Evolutionary conservation across 2,113 vertebrate species (phyloP).

Genomic region (Pseudopodoces humilis): DNA sequence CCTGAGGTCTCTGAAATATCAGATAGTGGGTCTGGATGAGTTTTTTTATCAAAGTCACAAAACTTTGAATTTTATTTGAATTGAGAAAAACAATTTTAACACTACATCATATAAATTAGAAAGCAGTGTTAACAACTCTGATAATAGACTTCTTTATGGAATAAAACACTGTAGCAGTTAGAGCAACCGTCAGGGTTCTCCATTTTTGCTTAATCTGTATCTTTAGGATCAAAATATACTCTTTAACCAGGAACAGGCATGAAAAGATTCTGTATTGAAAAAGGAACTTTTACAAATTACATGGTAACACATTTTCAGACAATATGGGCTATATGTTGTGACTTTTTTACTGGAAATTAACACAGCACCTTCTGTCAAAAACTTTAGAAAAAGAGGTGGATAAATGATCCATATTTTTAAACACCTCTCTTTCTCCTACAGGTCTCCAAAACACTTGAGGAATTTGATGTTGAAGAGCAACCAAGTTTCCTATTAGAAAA

Average conservation of each 20-base stretch:
- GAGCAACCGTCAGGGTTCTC: neutral
- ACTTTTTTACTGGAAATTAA: neutral
- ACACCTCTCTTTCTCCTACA: constrained; percentile 32
- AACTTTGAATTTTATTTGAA: too few species aligned
- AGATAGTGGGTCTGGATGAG: neutral
- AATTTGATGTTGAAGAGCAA: constrained; percentile 92
- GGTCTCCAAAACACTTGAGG: constrained; percentile 89
- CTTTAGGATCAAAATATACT: neutral
- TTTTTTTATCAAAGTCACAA: neutral
- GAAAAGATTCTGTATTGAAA: neutral
- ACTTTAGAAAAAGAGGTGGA: neutral
- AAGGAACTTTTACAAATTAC: neutral
- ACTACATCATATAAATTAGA: neutral
- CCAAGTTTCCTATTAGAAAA: constrained; percentile 79
- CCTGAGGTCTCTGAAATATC: neutral
- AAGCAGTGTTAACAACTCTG: neutral
- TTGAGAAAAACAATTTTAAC: neutral
- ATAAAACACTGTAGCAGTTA: neutral
- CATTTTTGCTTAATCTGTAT: neutral
- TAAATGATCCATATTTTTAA: neutral
- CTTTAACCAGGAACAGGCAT: neutral
- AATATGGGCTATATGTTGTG: neutral
- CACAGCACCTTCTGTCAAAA: neutral
- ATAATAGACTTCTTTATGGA: neutral
- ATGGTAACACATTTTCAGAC: neutral